Evolutionary conservation across 2,113 vertebrate genomes (phyloP).

Genomic region (Sturnira hondurensis): DNA sequence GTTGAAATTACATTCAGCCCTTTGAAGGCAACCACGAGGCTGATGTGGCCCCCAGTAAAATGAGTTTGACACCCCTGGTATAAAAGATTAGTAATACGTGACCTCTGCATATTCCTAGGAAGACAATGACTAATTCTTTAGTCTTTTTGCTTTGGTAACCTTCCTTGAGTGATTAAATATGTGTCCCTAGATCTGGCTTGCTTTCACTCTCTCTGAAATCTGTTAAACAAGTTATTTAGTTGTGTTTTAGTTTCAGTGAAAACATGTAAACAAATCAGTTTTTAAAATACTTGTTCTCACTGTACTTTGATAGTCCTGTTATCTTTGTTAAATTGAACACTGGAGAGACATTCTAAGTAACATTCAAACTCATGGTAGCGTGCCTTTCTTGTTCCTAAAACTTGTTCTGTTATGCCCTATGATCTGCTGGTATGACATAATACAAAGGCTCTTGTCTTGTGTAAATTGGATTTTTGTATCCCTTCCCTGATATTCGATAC

Average conservation of each 20-base stretch:
- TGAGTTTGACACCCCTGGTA: background rate
- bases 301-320: background rate
- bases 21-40: too few species aligned
- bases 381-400: background rate
- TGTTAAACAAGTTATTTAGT: background rate
- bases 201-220: conserved; percentile 15
- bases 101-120: background rate
- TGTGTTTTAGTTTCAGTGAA: background rate
- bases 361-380: background rate
- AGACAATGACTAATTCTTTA: background rate
- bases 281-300: background rate
- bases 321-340: background rate
- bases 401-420: background rate
- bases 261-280: background rate
- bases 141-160: background rate
- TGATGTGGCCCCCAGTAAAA: too few species aligned
- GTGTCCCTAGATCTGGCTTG: background rate
- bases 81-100: background rate
- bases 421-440: background rate
- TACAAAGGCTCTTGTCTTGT: background rate
- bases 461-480: background rate
- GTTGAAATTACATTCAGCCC: too few species aligned
- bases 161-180: conserved; percentile 12
- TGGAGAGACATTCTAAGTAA: background rate
- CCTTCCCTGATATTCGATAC: background rate